A percentile compares a stretch with the other conserved stretches of the same genome.
Evolutionary conservation across 2,888 invertebrate genomes (phyloP).

Genomic region (Stomorhina lunata): DNA sequence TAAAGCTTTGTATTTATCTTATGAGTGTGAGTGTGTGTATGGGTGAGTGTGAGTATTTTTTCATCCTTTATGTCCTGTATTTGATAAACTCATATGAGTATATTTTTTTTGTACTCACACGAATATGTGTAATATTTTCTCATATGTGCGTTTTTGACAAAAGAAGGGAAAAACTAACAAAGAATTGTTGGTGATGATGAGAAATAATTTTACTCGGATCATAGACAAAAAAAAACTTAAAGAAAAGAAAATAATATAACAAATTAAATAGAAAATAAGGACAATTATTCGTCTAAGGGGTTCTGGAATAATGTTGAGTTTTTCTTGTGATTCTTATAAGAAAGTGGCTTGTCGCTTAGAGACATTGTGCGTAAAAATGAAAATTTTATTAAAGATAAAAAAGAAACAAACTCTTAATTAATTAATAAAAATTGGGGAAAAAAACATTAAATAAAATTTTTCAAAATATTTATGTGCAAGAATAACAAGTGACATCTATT

Average conservation of each 20-base stretch:
- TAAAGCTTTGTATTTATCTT: not conserved
- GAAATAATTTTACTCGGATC: constrained; percentile 2
- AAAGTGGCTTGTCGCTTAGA: constrained; percentile 6
- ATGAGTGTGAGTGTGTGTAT: not conserved
- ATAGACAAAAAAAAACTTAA: not conserved
- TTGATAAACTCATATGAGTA: constrained; percentile 28
- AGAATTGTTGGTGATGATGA: constrained; percentile 1
- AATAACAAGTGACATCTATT: no score
- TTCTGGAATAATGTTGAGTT: constrained; percentile 5
- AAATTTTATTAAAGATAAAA: not conserved
- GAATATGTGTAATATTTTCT: not conserved
- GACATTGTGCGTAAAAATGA: not conserved
- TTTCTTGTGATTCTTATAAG: constrained; percentile 35
- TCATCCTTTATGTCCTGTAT: not conserved
- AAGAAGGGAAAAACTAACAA: not conserved
- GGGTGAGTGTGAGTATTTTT: not conserved
- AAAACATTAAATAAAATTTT: not conserved
- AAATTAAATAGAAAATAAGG: not conserved
- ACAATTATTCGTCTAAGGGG: constrained; percentile 7
- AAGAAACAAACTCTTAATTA: not conserved
- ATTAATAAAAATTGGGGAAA: not conserved
- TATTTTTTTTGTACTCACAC: not conserved
- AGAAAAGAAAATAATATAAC: not conserved
- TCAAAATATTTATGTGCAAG: no score
- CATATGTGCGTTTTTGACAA: not conserved